Evolutionary conservation across 2,113 vertebrate species (phyloP), one percentile per base, ranked within the genome.

Genomic region (Triplophysa rosa): DNA sequence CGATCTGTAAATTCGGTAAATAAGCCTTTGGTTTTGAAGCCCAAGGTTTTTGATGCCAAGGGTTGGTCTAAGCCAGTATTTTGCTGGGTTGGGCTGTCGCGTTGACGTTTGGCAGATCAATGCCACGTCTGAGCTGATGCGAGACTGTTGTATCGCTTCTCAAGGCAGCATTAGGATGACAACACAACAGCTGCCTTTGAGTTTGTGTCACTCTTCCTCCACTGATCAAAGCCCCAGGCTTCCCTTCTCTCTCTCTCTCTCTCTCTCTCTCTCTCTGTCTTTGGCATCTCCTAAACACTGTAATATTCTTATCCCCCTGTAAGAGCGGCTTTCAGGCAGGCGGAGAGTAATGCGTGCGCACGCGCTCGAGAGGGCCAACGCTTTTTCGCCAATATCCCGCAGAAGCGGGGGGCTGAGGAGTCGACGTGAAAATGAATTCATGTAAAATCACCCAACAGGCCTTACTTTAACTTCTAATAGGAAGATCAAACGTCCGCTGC

Each of bases 391-490:
- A 56, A 84, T 84, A 84, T 82, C 80, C 77, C 37, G 5, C 11
- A 65, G 83, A 81, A 81, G 75, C 65, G 9, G 78, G 23, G 16
- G 14, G 40, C 63, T 78, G 67, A 78, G 67, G 75, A 61, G 56
- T 62, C 21, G 61, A 61, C 68, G 68, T 80, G 61, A n/a, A 82
- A 85, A 85, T 81, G 56, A 85, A 87, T 84, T 85, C 62, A 78
- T 82, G 78, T 29, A 40, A 83, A 85, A 78, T 84, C 13, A 78
- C 82, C 82, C 77, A 77, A 85, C 84, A 84, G 80, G 73, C 59
- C 78, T 80, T 75, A 85, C 80, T 84, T 85, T 82, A 84, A 85
- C 78, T 87, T 85, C 84, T 85, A 87, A 87, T 87, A 82, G 84
- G 74, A 79, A 84, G 84, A 85, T 87, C 82, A 85, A 85, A 87